Percentiles rank a stretch among this genome's conserved stretches.
Evolutionary conservation across 2,113 vertebrate genomes (phyloP).

Genomic region (Nansenia antarctica): DNA sequence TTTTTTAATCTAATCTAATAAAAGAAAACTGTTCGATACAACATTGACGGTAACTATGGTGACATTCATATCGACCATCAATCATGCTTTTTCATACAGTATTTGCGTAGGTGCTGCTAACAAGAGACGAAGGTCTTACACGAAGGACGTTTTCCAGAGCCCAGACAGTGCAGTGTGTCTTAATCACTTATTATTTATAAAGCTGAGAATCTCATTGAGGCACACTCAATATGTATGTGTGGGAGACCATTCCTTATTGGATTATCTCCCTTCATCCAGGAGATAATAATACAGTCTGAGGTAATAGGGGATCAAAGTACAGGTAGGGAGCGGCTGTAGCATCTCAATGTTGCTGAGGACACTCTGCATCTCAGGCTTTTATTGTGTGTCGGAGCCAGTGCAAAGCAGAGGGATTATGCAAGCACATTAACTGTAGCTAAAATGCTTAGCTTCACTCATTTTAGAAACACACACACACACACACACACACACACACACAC

Average conservation of each 20-base stretch:
- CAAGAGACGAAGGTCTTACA: neutral
- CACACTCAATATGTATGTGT: neutral
- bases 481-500: constrained; percentile 1
- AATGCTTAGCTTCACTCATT: constrained; percentile 57
- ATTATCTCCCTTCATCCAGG: constrained; percentile 26
- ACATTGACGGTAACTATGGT: too few relatives aligned
- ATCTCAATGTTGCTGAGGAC: too few relatives aligned
- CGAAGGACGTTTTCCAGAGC: neutral
- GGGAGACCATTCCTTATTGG: constrained; percentile 17
- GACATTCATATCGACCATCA: too few relatives aligned
- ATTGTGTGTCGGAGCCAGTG: constrained; percentile 40
- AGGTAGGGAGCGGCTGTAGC: too few relatives aligned
- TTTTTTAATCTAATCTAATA: too few relatives aligned
- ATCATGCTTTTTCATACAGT: neutral
- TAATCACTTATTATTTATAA: neutral
- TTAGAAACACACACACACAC: too few relatives aligned
- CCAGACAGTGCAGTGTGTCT: neutral
- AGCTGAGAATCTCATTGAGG: neutral
- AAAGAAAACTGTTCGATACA: too few relatives aligned
- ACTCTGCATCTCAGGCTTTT: constrained; percentile 19
- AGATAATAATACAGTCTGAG: constrained; percentile 8
- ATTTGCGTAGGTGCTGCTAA: neutral
- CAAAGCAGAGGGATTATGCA: constrained; percentile 50
- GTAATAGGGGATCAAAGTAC: constrained; percentile 41
- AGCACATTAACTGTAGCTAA: constrained; percentile 55